Evolutionary conservation across 2,888 invertebrate genomes (phyloP).

Genomic region (Pterobdella sp.): DNA sequence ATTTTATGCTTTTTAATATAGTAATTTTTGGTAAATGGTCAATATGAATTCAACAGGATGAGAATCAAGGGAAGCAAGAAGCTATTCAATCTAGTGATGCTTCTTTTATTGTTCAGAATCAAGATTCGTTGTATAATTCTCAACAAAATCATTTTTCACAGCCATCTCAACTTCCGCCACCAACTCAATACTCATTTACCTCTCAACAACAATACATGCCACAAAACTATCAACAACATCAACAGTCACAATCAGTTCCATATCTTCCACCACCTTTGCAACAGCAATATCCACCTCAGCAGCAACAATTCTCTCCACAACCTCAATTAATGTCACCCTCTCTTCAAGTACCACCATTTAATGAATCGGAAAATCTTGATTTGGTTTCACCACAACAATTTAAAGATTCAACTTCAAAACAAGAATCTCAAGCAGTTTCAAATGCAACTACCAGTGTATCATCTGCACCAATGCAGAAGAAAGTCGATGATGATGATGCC

Average conservation of each 20-base stretch:
- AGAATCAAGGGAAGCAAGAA: not conserved
- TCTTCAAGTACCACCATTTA: not conserved
- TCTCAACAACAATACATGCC: constrained; percentile 35
- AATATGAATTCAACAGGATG: too few species aligned
- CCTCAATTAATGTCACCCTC: not conserved
- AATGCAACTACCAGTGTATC: not conserved
- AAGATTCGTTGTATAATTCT: not conserved
- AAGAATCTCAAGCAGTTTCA: not conserved
- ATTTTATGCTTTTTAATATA: too few species aligned
- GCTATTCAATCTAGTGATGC: constrained; percentile 8
- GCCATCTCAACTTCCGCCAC: constrained; percentile 8
- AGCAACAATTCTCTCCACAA: not conserved
- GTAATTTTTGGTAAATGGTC: too few species aligned
- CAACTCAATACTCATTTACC: not conserved
- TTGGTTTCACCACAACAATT: not conserved
- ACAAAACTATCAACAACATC: constrained; percentile 20
- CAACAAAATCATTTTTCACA: constrained; percentile 35
- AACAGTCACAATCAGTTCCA: too few species aligned
- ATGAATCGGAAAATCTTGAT: not conserved
- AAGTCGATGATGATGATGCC: constrained; percentile 20
- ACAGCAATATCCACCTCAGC: not conserved
- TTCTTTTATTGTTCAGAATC: not conserved
- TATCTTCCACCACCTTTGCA: constrained; percentile 21
- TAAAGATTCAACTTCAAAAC: not conserved
- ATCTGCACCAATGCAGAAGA: not conserved